Base-by-base conservation (phyloP, 2,888 invertebrate species). In the Apodemia duryi region DNA sequence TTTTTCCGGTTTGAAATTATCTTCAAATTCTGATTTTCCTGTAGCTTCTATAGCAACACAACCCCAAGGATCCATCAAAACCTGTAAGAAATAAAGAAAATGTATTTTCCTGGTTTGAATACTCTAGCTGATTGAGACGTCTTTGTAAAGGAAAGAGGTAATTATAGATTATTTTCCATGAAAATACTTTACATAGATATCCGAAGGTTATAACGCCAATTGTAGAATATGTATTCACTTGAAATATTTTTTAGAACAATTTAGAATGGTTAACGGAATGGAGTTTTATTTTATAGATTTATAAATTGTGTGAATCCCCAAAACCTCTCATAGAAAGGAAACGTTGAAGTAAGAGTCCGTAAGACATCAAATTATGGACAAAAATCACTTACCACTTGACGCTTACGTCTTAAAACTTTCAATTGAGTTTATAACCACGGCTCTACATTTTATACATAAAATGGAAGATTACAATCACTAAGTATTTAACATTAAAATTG, bases 1-100 rank as follows among this genome's bases (percentile, higher is more conserved):
- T 38, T 73, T 73, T 67, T 78, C 75, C 43, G 93, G 87, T 71
- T 85, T 81, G 75, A 94, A 94, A 80, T 94, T 91, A 74, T 94
- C 94, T 82, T 94, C 94, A 73, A 94, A 94, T 76, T 85, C 80
- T 67, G 84, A 72, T 62, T 74, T 79, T 66, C 75, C 76, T 69
- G 79, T 71, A 69, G 76, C 77, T 72, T 78, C 78, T 68, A 73
- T 79, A 71, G 71, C 75, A 79, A 84, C 78, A 74, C 75, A 77
- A 71, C 91, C 91, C 91, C 91, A 91, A 82, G 91, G 91, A 91
- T 91, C 91, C 91, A 91, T 91, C 80, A 88, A 91, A 81, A 77
- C 79, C 86, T 88, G 66, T 51, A 61, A 67, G 61, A 41, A 29
- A 13, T 54, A 64, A 29, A 41, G 51, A 51, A 52, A 60, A 49